These are phyloP conservation scores for Drosophila sechellia DNA, from an alignment of 1,140 invertebrate genomes.

Conservation along the genomic window DNA sequence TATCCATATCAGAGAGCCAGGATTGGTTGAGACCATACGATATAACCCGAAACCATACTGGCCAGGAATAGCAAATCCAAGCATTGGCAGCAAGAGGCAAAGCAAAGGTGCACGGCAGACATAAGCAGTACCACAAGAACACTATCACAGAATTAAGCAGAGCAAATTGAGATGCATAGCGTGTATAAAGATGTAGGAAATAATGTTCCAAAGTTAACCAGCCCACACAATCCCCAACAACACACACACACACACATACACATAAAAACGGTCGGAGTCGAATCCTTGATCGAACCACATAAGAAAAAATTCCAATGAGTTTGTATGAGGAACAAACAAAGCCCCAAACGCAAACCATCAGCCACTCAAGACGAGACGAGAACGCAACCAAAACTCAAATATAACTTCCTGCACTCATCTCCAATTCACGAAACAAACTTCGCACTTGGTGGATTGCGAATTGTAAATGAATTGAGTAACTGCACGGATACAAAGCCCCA, in stretches of 20 bases:
- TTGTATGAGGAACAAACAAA: conserved; percentile 38
- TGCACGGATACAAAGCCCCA: no score
- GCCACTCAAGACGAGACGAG: not conserved
- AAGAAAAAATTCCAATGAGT: conserved; percentile 43
- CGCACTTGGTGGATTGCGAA: no score
- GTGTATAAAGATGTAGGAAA: conserved; percentile 25
- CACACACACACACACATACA: conserved; percentile 3
- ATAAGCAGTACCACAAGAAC: conserved; percentile 5
- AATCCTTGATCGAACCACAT: conserved; percentile 9
- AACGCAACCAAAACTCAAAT: not conserved
- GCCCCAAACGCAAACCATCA: not conserved
- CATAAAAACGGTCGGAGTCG: conserved; percentile 15
- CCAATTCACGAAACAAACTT: no score
- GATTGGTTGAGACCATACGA: conserved; percentile 3
- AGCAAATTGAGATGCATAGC: conserved; percentile 19
- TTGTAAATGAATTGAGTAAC: no score
- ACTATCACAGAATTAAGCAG: conserved; percentile 7
- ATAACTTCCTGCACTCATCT: no score
- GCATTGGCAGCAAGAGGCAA: conserved; percentile 42
- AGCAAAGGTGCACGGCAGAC: conserved; percentile 16
- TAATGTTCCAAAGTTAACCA: conserved; percentile 28
- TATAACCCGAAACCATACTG: not conserved
- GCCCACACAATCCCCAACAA: conserved; percentile 5
- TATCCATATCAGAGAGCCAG: conserved; percentile 25
- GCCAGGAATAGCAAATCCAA: conserved; percentile 32